Evolutionary conservation across 2,797 vertebrate species (phyloP), one percentile per base, ranked within the genome.

Genomic region (Cynodonichthys magdalenae): DNA sequence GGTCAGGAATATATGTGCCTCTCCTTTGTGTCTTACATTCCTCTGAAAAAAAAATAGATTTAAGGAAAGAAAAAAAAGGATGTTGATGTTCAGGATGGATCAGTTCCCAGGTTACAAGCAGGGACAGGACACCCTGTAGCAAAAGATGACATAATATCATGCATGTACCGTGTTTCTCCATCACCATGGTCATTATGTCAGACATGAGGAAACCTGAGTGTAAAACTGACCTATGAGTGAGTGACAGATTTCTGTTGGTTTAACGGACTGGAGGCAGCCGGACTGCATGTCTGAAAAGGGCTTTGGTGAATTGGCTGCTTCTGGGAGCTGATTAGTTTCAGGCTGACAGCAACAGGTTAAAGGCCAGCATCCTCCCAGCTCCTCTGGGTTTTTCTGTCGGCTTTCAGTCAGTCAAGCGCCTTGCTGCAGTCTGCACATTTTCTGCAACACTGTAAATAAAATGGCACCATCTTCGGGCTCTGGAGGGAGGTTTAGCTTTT

Each of bases 341-440:
- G 53, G 50, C 44, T 63, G 70, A 58, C 28, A 73, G 53, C 64
- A 34, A 44, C 64, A 67, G 49, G 64, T 67, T 52, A 67, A 66
- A 73, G 70, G 59, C 18, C 44, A 63, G 36, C 18, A 53, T 63
- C 48, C 42, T 66, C 10, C 46, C 53, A 19, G 58, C 34, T 57
- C 59, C 70, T 17, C 18, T 47, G 53, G 53, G 45, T 14, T 48
- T 29, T 54, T 44, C 62, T 46, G 57, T 56, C 41, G 15, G 17
- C 39, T 71, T 39, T 66, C 57, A 52, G 58, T 46, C 60, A 51
- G 59, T 63, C 52, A 47, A 47, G 18, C 24, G 18, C 10, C 28
- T 28, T 42, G 49, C 48, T 63, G 49, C 3, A 24, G n/a, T 44
- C 17, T 46, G 39, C 52, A 59, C 53, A 19, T 63, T 53, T 57